phyloP scores from a whole-genome alignment of 2,113 vertebrate species.

The Nettapus auritus region DNA sequence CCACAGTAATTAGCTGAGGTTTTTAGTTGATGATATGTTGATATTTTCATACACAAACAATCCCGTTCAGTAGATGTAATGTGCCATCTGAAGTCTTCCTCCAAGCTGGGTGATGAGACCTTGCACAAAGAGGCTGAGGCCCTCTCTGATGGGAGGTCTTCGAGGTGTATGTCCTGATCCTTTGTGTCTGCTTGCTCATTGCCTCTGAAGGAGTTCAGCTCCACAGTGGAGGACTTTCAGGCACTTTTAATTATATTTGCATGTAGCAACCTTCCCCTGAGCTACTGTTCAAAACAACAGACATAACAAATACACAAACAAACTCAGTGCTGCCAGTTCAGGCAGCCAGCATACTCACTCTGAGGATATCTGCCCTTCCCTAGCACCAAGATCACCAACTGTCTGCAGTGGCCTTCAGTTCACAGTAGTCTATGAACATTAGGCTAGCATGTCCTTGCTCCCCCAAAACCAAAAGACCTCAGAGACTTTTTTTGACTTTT shows the following conservation, averaged over 20 bases:
- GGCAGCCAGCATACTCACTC: neutral
- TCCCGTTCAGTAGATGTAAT: neutral
- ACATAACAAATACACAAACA: neutral
- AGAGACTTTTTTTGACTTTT: neutral
- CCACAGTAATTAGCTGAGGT: neutral
- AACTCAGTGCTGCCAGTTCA: neutral
- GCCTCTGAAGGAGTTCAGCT: neutral
- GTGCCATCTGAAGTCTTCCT: neutral
- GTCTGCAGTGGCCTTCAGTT: neutral
- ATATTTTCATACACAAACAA: neutral
- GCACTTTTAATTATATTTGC: neutral
- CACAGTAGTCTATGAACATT: neutral
- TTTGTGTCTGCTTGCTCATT: neutral
- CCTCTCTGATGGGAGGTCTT: neutral
- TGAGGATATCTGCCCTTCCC: conserved; percentile 9
- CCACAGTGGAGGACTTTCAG: neutral
- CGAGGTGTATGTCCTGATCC: neutral
- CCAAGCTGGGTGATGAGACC: neutral
- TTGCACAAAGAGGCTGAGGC: neutral
- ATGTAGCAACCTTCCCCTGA: neutral
- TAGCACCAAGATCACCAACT: neutral
- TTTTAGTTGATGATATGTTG: neutral
- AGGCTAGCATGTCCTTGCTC: neutral
- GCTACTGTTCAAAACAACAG: neutral
- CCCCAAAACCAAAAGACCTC: neutral